phyloP scores from a whole-genome alignment of 2,888 invertebrate species.

The Tanypteryx hageni region DNA sequence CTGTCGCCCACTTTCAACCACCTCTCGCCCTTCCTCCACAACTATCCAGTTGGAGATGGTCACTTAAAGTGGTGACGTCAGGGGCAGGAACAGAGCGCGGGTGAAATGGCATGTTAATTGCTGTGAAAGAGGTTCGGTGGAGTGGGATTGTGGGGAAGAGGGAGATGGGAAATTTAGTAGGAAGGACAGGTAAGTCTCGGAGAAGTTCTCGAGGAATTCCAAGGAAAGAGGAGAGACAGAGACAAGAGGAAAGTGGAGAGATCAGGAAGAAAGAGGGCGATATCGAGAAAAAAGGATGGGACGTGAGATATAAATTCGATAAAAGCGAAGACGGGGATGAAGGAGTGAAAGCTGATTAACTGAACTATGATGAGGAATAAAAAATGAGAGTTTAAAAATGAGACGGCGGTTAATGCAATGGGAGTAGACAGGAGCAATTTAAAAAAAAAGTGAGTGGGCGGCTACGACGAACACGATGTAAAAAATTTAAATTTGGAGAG shows the following conservation, averaged over 20 bases:
- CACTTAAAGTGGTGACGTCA: conserved; percentile 34
- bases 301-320: neutral
- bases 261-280: too few relatives aligned
- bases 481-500: too few relatives aligned
- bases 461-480: too few relatives aligned
- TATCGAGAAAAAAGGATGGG: neutral
- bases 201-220: neutral
- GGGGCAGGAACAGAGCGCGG: neutral
- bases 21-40: neutral
- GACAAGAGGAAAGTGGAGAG: too few relatives aligned
- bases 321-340: neutral
- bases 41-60: neutral
- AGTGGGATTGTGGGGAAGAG: neutral
- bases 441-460: too few relatives aligned
- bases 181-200: neutral
- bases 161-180: neutral
- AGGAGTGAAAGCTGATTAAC: neutral
- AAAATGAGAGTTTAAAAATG: too few relatives aligned
- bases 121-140: neutral
- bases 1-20: neutral
- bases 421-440: too few relatives aligned
- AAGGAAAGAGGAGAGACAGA: neutral
- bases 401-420: too few relatives aligned
- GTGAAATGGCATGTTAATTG: conserved; percentile 38
- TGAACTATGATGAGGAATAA: neutral